Percentiles rank a stretch among this genome's conserved stretches.
Conservation (phyloP, 2,797 vertebrate genomes). For the Monodelphis domestica region DNA sequence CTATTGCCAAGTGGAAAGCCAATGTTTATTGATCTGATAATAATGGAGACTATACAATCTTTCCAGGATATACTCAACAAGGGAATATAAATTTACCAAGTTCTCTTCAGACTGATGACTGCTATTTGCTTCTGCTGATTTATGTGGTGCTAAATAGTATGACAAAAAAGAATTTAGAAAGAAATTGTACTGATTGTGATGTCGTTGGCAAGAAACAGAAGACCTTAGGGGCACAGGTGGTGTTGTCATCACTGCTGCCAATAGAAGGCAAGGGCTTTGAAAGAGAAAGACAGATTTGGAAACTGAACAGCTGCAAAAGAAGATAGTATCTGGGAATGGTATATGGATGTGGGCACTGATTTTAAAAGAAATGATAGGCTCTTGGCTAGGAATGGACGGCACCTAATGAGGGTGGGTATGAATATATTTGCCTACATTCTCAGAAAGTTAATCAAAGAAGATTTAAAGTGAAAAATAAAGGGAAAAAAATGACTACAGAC, state of each 20-base stretch:
- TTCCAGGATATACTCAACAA: neutral
- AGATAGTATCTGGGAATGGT: neutral
- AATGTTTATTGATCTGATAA: neutral
- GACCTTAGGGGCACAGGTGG: neutral
- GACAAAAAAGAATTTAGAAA: neutral
- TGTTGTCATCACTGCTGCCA: neutral
- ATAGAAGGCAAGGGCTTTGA: neutral
- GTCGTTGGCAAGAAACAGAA: neutral
- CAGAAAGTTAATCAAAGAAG: neutral
- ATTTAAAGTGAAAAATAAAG: slow-evolving; percentile 20
- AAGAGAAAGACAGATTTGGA: neutral
- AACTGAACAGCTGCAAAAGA: neutral
- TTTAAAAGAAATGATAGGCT: neutral
- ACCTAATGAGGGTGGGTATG: neutral
- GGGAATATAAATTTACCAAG: neutral
- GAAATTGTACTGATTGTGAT: neutral
- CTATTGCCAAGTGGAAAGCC: neutral
- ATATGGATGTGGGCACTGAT: neutral
- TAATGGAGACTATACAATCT: neutral
- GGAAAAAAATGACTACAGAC: neutral
- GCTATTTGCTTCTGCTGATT: neutral
- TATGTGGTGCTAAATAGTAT: neutral
- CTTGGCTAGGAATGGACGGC: neutral
- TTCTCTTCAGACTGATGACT: neutral
- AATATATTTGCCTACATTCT: neutral